Base-by-base conservation (phyloP, 2,797 vertebrate genomes). In the Odontamblyopus rebecca region DNA sequence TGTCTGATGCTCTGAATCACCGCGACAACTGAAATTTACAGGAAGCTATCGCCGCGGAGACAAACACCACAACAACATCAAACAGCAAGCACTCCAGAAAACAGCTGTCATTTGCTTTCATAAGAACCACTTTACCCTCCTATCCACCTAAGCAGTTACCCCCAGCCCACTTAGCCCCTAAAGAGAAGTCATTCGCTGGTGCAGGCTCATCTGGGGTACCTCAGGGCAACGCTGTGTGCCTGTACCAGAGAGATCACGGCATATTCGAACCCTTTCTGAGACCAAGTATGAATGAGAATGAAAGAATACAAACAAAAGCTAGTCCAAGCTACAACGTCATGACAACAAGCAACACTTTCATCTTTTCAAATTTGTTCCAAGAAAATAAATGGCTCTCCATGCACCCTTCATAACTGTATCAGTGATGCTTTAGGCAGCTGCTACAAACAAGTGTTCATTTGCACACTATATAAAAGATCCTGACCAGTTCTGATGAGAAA, bases 91-190 rank as follows among this genome's bases (percentile, higher is more conserved):
- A 26, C 6, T 41, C 69, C 56, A 79, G 75, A 51, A 76, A 86
- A 67, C 77, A 61, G 69, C 27, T 70, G 67, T 80, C 66, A 85
- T 84, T 79, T 82, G 75, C 50, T 78, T 88, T 73, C 61, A 66
- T 79, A 76, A 81, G 67, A 62, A 38, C 6, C 3, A 72, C 79
- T 86, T 87, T 88, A 88, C 78, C 44, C 81, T 82, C 73, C 61
- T 48, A 62, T 84, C 75, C 73, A 85, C 83, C 86, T 88, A 68
- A 85, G 83, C 82, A 86, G 82, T 88, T 83, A 87, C 73, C 82
- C 71, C 76, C 18, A 73, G 68, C 51, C 57, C 18, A 68, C 72
- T 73, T 53, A 83, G 74, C 79, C 82, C 73, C 72, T 67, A 0
- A 38, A 70, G 74, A 76, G 70, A 73, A 81, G 74, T 48, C 69